These are phyloP conservation scores for Pseudomyrmex flavicornis DNA, from an alignment of 1,140 invertebrate species.

Conservation along the genomic window DNA sequence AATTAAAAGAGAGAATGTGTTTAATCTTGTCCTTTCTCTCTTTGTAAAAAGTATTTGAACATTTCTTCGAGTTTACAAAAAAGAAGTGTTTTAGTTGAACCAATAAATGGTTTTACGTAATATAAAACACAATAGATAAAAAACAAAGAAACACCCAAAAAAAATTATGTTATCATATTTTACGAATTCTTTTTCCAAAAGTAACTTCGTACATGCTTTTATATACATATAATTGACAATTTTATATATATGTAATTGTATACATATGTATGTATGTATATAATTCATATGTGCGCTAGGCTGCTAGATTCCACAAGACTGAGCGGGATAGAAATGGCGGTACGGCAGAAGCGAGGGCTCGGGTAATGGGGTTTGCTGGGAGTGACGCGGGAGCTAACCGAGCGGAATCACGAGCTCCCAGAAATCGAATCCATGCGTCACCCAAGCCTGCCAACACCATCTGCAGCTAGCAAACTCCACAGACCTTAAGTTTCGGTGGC, in stretches of 20 bases:
- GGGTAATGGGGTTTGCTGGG: constrained; percentile 84
- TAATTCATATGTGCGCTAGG: constrained; percentile 58
- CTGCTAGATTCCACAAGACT: constrained; percentile 78
- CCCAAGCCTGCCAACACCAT: constrained; percentile 85
- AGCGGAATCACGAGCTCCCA: constrained; percentile 85
- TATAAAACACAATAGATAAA: background rate
- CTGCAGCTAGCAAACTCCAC: constrained; percentile 80
- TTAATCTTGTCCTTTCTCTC: too few species aligned
- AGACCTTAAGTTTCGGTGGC: constrained; percentile 66
- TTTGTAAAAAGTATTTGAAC: too few species aligned
- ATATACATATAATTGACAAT: too few species aligned
- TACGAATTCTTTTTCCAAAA: background rate
- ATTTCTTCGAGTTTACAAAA: background rate
- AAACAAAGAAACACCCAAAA: background rate
- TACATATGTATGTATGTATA: constrained; percentile 23
- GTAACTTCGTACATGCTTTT: too few species aligned
- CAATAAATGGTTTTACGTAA: background rate
- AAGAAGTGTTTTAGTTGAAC: background rate
- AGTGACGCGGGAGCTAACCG: constrained; percentile 85
- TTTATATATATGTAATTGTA: background rate
- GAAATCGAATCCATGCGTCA: constrained; percentile 86
- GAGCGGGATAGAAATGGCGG: constrained; percentile 65
- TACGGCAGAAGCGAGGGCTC: constrained; percentile 61
- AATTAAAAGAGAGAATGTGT: background rate
- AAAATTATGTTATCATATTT: background rate